Base-by-base conservation (phyloP, 2,888 invertebrate genomes). In the Latheticus oryzae region DNA sequence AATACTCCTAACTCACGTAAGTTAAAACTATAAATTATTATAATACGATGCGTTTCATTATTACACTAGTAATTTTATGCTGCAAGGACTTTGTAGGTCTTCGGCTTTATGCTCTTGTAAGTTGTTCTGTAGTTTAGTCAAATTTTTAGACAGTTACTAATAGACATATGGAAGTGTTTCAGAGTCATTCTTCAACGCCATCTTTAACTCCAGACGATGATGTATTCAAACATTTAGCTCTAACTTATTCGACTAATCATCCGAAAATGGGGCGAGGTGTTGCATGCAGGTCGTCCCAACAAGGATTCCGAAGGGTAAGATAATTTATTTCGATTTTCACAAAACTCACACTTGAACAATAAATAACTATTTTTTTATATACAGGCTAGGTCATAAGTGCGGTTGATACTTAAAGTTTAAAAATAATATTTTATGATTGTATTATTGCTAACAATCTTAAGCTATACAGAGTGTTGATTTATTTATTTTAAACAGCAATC, bases 1-100 rank as follows among this genome's bases (percentile, higher is more conserved):
- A 96, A 95, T 78, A 95, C 94, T 2, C 93, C 94, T 11, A 94
- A 90, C 82, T 89, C 93, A 79, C 91, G 95, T 95, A 89, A 90
- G 89, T 83, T 47, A 19, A 8, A 21, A 9, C 11, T 15, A 15
- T 24, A 11, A 12, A 5, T 24, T 8, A 9, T 8, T 1, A 24
- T 24, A 11, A 9, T 19, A 9, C 24, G 16, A 12, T 17, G 33
- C 32, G 16, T 33, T 53, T 23, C 26, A 71, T 71, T 66, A 70
- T 72, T 69, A 62, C 64, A 62, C 26, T 61, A 71, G 67, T 68
- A 69, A 68, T 69, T n/a, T 70, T 71, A 58, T 71, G 75, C 76
- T 73, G 72, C 74, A 81, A 89, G 89, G 88, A 83, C 86, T 89
- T 74, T 89, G 89, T 82, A 83, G 87, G 77, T 89, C 89, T 57